These are phyloP conservation scores for Heliconius sara DNA, from an alignment of 2,888 invertebrate genomes.

Conservation along the genomic window DNA sequence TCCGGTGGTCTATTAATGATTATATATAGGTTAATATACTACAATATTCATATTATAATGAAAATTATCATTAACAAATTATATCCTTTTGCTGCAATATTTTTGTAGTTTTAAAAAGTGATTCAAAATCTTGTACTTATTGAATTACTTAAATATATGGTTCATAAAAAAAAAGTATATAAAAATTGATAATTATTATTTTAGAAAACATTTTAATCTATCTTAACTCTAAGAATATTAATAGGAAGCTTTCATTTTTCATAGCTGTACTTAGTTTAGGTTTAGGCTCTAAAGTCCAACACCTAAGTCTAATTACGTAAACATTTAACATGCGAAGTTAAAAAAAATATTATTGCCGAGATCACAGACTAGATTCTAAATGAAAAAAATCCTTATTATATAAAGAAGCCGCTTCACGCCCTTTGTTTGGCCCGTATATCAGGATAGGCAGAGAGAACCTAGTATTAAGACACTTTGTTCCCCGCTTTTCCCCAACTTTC, in stretches of 20 bases:
- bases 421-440: not conserved
- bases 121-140: not conserved
- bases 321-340: conserved; percentile 49
- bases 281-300: conserved; percentile 5
- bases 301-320: conserved; percentile 40
- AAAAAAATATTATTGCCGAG: conserved; percentile 71
- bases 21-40: not conserved
- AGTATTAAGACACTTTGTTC: not conserved
- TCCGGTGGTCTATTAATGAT: conserved; percentile 31
- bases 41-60: conserved; percentile 14
- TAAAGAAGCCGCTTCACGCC: not conserved
- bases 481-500: not conserved
- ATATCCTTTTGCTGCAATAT: not conserved
- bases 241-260: conserved; percentile 59
- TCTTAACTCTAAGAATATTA: conserved; percentile 64
- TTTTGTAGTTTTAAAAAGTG: not conserved
- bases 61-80: not conserved
- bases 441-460: not conserved
- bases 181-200: conserved; percentile 20
- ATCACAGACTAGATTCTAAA: conserved; percentile 81
- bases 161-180: not conserved
- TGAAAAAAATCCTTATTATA: conserved; percentile 43
- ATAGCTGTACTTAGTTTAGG: conserved; percentile 26
- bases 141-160: not conserved
- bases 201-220: conserved; percentile 31